Conservation (phyloP, 2,888 invertebrate genomes). For the Synergus japonicus region DNA sequence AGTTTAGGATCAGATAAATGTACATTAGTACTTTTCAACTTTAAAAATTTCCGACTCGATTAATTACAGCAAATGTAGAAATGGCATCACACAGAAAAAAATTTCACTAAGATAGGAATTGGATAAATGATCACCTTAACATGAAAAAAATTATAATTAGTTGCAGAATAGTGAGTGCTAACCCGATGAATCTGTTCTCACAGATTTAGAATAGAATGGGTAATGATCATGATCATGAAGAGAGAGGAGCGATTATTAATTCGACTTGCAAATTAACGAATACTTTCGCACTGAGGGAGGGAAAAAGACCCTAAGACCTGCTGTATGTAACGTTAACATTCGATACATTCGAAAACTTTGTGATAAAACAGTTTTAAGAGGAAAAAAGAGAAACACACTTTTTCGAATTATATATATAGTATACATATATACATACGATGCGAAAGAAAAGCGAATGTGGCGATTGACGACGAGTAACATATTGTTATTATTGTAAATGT, state of each 20-base stretch:
- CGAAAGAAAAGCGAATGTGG: conserved; percentile 49
- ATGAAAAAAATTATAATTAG: conserved; percentile 10
- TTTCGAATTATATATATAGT: conserved; percentile 64
- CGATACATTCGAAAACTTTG: conserved; percentile 57
- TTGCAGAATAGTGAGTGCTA: neutral
- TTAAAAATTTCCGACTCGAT: no score
- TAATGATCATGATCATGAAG: conserved; percentile 49
- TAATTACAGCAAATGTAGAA: no score
- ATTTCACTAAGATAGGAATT: no score
- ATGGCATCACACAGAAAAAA: no score
- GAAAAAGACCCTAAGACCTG: conserved; percentile 15
- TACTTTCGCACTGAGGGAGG: conserved; percentile 20
- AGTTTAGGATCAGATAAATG: no score
- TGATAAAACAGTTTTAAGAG: conserved; percentile 58
- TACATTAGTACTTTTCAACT: no score
- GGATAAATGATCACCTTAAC: neutral
- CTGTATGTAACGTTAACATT: conserved; percentile 42
- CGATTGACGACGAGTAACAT: conserved; percentile 67
- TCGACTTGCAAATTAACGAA: conserved; percentile 27
- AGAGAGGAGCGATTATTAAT: conserved; percentile 41
- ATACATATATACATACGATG: conserved; percentile 64
- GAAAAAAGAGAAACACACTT: conserved; percentile 57
- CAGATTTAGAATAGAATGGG: neutral
- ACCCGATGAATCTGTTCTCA: neutral
- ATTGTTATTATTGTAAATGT: conserved; percentile 76